phyloP scores from a whole-genome alignment of 2,113 vertebrate species.

The Indicator maculatus region DNA sequence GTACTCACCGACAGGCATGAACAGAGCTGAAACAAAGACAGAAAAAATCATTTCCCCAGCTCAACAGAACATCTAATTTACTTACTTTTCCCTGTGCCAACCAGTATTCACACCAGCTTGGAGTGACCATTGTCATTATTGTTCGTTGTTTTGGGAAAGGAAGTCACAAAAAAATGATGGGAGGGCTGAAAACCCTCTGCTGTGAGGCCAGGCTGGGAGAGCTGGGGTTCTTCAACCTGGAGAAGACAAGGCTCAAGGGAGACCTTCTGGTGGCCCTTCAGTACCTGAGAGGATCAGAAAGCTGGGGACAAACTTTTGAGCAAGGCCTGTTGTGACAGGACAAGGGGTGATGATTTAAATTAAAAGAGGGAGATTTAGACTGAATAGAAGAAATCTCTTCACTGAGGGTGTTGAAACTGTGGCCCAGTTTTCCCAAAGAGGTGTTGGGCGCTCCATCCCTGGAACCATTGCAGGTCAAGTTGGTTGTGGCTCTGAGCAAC shows the following conservation, averaged over 20 bases:
- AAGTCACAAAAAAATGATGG: neutral
- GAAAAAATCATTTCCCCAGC: neutral
- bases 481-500: neutral
- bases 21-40: neutral
- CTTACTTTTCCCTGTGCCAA: neutral
- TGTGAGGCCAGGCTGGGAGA: neutral
- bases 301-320: neutral
- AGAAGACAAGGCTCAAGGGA: neutral
- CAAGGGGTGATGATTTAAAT: neutral
- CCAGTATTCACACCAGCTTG: neutral
- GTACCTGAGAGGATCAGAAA: neutral
- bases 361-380: neutral
- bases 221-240: neutral
- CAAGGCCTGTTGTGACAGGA: neutral
- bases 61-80: neutral
- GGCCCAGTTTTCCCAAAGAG: neutral
- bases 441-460: neutral
- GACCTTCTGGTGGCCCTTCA: neutral
- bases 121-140: neutral
- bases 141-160: neutral
- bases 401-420: neutral
- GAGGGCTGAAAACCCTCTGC: neutral
- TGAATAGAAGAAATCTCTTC: too few species aligned
- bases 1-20: fast-evolving
- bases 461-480: neutral